These are phyloP conservation scores for Phylloscopus trochilus DNA, from an alignment of 2,113 vertebrate genomes.

Conservation along the genomic window DNA sequence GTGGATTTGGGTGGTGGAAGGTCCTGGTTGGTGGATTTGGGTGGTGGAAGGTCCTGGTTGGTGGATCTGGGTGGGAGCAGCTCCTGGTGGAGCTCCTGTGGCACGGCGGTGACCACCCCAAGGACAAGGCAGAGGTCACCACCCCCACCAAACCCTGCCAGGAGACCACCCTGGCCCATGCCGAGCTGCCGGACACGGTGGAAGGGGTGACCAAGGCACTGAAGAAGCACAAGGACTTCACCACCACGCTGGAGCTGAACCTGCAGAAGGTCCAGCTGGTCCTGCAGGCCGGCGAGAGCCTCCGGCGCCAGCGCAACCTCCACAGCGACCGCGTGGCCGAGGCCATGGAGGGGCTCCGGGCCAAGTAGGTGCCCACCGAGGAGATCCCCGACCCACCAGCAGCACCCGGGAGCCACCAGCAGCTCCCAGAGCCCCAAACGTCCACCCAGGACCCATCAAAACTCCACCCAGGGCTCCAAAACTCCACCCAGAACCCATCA, in stretches of 20 bases:
- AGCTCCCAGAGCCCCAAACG: too few relatives aligned
- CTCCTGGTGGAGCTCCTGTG: background rate
- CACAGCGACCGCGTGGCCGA: constrained; percentile 83
- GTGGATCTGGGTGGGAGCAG: too few relatives aligned
- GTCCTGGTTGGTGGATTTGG: background rate
- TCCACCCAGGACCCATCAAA: too few relatives aligned
- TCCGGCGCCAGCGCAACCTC: constrained; percentile 85
- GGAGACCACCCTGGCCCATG: constrained; percentile 81
- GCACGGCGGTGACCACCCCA: fast-evolving
- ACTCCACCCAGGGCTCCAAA: too few relatives aligned
- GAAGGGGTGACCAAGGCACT: constrained; percentile 81
- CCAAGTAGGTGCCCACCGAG: constrained; percentile 69
- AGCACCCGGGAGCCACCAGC: too few relatives aligned
- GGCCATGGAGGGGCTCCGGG: constrained; percentile 75
- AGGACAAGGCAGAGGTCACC: fast-evolving
- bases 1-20: background rate
- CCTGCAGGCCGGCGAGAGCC: constrained; percentile 85
- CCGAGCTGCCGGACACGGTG: constrained; percentile 83
- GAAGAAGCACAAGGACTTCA: constrained; percentile 88
- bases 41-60: background rate
- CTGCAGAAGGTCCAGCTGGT: constrained; percentile 84
- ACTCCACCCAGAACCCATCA: too few relatives aligned
- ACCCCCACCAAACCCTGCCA: background rate
- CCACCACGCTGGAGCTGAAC: constrained; percentile 90
- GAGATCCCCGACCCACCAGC: too few relatives aligned